Evolutionary conservation across 2,113 vertebrate genomes (phyloP), one percentile per base, ranked within the genome.

Genomic region (Saguinus midas): DNA sequence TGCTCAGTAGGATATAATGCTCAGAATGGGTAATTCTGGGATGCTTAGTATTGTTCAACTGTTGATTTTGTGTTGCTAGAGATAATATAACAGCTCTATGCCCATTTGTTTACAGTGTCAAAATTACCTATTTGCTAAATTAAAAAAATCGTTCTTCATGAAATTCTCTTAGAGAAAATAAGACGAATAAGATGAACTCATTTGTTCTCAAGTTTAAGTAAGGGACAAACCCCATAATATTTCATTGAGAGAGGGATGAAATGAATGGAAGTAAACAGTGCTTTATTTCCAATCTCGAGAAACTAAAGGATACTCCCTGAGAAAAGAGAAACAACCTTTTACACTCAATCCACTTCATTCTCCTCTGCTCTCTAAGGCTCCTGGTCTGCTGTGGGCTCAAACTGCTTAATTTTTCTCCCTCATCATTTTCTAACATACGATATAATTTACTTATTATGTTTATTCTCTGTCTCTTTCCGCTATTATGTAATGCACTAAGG

Each of bases 281-380:
- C 48, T 89, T 83, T 94, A 90, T 43, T 90, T 86, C 64, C 40
- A 72, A 64, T 17, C 40, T 52, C 58, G 43, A 94, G 58, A 97
- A 97, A 85, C 25, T 40, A 72, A 83, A 72, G 13, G 43, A n/a
- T 55, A 75, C 13, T 79, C 57, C 29, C 6, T 0, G 27, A 92
- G 32, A 80, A 75, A 75, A 72, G 20, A 68, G 66, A 87, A 57
- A 2, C 73, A 91, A 57, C 32, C 40, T 90, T 84, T 72, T 86
- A 91, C 10, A 80, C 43, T 5, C 48, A 50, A 23, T 37, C 76
- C 70, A 87, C 6, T 27, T 79, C 55, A 21, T n/a, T 40, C 48
- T 64, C 75, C 55, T 70, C 75, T 29, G 13, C 9, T 66, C 58
- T 76, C 55, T 91, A 92, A 90, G 61, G 61, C 21, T 76, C 50